Evolutionary conservation across 2,113 vertebrate species (phyloP).

Genomic region (Pygoscelis adeliae): DNA sequence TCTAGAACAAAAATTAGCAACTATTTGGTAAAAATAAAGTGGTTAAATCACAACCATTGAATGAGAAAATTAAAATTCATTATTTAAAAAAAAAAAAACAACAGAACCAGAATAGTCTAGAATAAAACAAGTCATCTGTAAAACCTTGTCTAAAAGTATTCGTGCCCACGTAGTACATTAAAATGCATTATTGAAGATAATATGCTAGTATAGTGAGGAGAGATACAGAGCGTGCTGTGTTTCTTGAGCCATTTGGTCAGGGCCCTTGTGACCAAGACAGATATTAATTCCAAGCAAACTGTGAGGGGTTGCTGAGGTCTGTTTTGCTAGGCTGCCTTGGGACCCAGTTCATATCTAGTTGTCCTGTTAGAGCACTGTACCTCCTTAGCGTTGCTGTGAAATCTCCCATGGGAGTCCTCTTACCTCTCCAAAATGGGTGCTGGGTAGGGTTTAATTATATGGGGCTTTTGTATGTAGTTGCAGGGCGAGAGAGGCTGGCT

Average conservation of each 20-base stretch:
- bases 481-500: neutral
- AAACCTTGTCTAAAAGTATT: constrained; percentile 23
- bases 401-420: neutral
- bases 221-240: neutral
- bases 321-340: neutral
- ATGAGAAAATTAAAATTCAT: neutral
- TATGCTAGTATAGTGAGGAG: neutral
- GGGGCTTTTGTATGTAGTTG: neutral
- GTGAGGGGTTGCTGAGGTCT: neutral
- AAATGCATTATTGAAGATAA: constrained; percentile 29
- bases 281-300: neutral
- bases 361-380: neutral
- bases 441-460: neutral
- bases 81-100: neutral
- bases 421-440: neutral
- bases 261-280: neutral
- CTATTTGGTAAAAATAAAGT: neutral
- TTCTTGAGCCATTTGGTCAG: neutral
- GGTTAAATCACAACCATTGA: neutral
- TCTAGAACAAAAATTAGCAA: neutral
- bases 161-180: constrained; percentile 7
- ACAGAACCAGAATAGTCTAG: neutral
- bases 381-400: neutral
- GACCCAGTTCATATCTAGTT: neutral
- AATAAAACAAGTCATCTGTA: constrained; percentile 9